Percentiles rank a stretch among this genome's conserved stretches.
These are phyloP conservation scores for Teinopalpus imperialis DNA, from an alignment of 2,888 invertebrate species.

Conservation along the genomic window DNA sequence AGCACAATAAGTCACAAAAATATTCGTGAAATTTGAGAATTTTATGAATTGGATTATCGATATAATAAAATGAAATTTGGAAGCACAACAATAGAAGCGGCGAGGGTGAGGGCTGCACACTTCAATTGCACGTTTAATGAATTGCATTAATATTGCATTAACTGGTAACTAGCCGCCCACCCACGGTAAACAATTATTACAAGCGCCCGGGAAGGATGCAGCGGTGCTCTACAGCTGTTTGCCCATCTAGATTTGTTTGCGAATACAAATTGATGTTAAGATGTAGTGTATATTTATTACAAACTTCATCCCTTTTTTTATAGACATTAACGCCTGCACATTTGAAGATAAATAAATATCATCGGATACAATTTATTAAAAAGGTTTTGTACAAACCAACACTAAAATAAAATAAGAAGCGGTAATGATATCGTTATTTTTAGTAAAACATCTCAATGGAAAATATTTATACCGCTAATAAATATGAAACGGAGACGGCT, in stretches of 20 bases:
- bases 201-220: slow-evolving; percentile 43
- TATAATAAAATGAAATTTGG: slow-evolving; percentile 36
- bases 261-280: slow-evolving; percentile 68
- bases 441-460: too few species aligned
- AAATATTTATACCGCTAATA: too few species aligned
- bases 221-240: slow-evolving; percentile 57
- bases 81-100: slow-evolving; percentile 26
- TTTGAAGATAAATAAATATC: too few species aligned
- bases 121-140: slow-evolving; percentile 79
- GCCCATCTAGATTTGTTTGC: slow-evolving; percentile 70
- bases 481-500: background rate
- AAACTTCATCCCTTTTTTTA: slow-evolving; percentile 9
- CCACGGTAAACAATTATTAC: slow-evolving; percentile 78
- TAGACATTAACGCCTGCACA: too few species aligned
- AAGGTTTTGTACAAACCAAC: too few species aligned
- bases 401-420: too few species aligned
- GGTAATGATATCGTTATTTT: too few species aligned
- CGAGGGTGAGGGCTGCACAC: slow-evolving; percentile 45
- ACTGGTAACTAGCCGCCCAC: slow-evolving; percentile 69
- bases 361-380: too few species aligned
- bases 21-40: slow-evolving; percentile 15
- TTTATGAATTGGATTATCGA: slow-evolving; percentile 29
- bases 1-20: too few species aligned
- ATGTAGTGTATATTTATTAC: slow-evolving; percentile 28
- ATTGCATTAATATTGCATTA: slow-evolving; percentile 83